These are phyloP conservation scores for Heliocidaris tuberculata DNA, from an alignment of 35 echinoderm and acorn worm species.

Conservation along the genomic window DNA sequence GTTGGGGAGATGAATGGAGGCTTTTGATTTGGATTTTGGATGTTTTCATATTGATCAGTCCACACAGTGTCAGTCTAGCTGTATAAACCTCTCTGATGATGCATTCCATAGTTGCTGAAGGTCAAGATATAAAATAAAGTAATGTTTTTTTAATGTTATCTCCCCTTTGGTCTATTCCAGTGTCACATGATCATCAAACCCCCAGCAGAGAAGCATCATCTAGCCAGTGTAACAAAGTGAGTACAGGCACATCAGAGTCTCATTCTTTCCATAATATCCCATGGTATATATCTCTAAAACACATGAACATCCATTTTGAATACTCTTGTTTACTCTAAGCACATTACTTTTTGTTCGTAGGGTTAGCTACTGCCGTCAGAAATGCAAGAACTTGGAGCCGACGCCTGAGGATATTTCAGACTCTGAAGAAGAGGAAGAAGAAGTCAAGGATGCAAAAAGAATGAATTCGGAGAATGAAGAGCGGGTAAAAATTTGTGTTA, in stretches of 20 bases:
- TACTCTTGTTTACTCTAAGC: too few species aligned
- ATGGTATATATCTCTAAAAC: too few species aligned
- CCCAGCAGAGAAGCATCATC: conserved; percentile 83
- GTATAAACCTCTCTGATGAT: too few species aligned
- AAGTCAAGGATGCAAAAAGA: conserved; percentile 50
- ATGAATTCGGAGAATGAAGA: conserved; percentile 62
- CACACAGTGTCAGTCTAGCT: too few species aligned
- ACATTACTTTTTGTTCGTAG: conserved; percentile 14
- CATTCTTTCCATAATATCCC: neutral
- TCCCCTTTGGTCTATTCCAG: neutral
- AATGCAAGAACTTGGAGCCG: conserved; percentile 30
- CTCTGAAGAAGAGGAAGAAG: conserved; percentile 47
- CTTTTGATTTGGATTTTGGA: too few species aligned
- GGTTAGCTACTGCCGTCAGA: conserved; percentile 71
- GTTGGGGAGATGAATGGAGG: too few species aligned
- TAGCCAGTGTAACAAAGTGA: conserved; percentile 85
- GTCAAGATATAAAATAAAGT: too few species aligned
- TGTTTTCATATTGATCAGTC: too few species aligned
- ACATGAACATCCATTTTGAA: neutral
- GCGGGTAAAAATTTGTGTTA: conserved; percentile 19
- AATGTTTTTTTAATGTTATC: too few species aligned
- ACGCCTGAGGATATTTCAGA: neutral
- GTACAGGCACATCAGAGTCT: neutral
- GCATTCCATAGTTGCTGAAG: too few species aligned
- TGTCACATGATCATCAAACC: conserved; percentile 59